These are phyloP conservation scores for Hydrolagus colliei DNA, from an alignment of 2,797 vertebrate genomes.

Conservation along the genomic window DNA sequence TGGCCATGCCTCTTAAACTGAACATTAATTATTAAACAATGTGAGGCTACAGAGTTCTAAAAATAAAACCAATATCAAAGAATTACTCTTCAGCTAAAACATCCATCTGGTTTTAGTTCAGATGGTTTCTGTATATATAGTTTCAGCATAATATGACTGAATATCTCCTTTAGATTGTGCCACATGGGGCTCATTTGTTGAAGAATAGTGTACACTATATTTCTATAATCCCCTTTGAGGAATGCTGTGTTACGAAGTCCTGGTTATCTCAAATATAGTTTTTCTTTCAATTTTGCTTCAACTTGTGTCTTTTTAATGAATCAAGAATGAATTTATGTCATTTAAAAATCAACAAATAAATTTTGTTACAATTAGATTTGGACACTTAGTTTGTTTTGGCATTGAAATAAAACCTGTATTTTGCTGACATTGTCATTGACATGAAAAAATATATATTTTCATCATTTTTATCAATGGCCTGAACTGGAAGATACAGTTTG, in stretches of 20 bases:
- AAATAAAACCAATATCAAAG: not conserved
- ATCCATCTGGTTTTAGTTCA: slow-evolving; percentile 8
- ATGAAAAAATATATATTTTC: too few relatives aligned
- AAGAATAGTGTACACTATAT: slow-evolving; percentile 22
- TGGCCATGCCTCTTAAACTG: too few relatives aligned
- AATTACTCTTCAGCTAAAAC: not conserved
- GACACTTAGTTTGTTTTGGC: not conserved
- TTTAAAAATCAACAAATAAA: too few relatives aligned
- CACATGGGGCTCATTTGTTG: slow-evolving; percentile 29
- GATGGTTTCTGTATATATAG: not conserved
- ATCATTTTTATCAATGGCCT: too few relatives aligned
- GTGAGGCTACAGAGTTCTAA: too few relatives aligned
- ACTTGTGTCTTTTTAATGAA: not conserved
- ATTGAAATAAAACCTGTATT: not conserved
- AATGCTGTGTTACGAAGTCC: not conserved
- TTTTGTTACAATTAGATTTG: not conserved
- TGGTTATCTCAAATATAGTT: not conserved
- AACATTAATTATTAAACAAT: too few relatives aligned
- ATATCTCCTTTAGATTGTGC: slow-evolving; percentile 21
- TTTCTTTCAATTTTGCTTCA: not conserved
- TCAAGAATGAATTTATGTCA: too few relatives aligned
- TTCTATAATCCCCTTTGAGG: slow-evolving; percentile 26
- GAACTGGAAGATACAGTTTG: too few relatives aligned
- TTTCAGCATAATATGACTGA: slow-evolving; percentile 24
- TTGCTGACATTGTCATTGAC: not conserved